Base-by-base conservation (phyloP, 2,888 invertebrate species). In the Hecatera dysodea region DNA sequence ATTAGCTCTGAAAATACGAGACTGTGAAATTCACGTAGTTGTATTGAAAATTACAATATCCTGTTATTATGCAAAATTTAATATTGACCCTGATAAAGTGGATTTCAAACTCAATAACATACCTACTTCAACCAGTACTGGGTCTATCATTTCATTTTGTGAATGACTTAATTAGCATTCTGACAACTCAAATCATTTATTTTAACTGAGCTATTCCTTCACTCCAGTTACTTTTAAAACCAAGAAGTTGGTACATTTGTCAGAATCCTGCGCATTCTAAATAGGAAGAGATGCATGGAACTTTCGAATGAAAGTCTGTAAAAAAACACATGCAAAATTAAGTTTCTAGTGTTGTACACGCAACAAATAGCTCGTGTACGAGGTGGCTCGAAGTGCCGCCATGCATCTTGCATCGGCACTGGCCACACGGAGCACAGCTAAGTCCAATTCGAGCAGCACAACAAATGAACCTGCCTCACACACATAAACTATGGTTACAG, bases 391-490 rank as follows among this genome's bases (percentile, higher is more conserved):
- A 19, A 56, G 66, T 36, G 46, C 39, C 3, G 6, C 50, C 29
- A 65, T 75, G 74, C 33, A 61, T 79, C 48, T 61, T 48, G 2
- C 29, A 39, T 19, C 22, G 74, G 22, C 50, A 4, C 39, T 29
- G 48, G 33, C 36, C 65, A 15, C 60, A 5, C 39, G n/a, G 44
- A 39, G 29, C 65, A n/a, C 60, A 44, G 60, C 48, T 55, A 53
- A 29, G 73, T 44, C 33, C 60, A 36, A 48, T 11, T 52, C 9
- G 24, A 50, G 15, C 73, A 33, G 63, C 36, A 42, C 44, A 65
- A 65, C 60, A 50, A 78, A 74, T 72, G 56, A 50, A 62, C 19
- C 9, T 46, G 39, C 19, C 53, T 12, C 63, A 48, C 65, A 79
- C 50, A 50, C 59, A 66, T 59, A 56, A 33, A 79, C 27, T 29